Conservation (phyloP, 2,888 invertebrate genomes). For the Eristalinus sepulchralis region DNA sequence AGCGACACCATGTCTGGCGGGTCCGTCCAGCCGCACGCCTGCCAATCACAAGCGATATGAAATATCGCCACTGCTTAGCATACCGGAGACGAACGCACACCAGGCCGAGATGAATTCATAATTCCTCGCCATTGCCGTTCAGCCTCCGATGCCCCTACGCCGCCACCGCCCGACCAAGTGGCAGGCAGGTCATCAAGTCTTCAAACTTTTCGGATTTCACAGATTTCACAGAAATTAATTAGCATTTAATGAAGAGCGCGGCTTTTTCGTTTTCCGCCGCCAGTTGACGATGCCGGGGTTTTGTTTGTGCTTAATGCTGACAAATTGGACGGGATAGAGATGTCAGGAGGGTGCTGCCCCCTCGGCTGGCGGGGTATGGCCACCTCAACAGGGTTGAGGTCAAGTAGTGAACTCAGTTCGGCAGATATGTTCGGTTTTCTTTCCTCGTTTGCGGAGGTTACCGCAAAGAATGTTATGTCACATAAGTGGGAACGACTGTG, state of each 20-base stretch:
- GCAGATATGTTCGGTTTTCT: not conserved
- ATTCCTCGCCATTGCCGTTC: conserved; percentile 8
- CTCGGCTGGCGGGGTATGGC: not conserved
- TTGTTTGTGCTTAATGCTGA: conserved; percentile 10
- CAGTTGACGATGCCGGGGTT: not conserved
- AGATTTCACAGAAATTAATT: conserved; percentile 53
- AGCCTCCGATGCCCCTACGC: no score
- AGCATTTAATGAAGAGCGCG: conserved; percentile 26
- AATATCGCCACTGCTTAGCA: conserved; percentile 40
- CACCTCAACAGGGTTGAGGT: not conserved
- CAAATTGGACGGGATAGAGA: conserved; percentile 26
- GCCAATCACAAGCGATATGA: conserved; percentile 25
- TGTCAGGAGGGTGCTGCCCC: not conserved
- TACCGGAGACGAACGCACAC: conserved; percentile 8
- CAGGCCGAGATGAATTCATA: conserved; percentile 18
- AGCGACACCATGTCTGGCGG: conserved; percentile 54
- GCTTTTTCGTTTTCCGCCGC: conserved; percentile 1
- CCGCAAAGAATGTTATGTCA: not conserved
- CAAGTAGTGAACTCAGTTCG: not conserved
- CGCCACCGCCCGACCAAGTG: not conserved
- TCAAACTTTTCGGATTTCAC: conserved; percentile 26
- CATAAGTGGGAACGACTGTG: not conserved
- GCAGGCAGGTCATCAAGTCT: not conserved
- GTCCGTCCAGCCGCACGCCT: conserved; percentile 1
- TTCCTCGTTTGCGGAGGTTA: not conserved